These are phyloP conservation scores for Nymphalis polychloros DNA, from an alignment of 2,888 invertebrate species.

Conservation along the genomic window DNA sequence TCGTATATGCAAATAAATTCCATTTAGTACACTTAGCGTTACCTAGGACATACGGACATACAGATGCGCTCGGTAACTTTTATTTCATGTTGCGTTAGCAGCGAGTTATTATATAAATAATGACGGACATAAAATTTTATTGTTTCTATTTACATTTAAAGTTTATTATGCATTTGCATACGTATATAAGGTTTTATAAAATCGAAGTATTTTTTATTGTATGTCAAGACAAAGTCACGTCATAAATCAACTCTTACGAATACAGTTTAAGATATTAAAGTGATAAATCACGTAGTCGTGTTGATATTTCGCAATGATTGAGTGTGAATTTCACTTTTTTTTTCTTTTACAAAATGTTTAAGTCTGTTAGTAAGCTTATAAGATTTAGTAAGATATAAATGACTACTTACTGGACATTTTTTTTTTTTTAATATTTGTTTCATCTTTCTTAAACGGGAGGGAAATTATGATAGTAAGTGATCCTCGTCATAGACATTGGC, in stretches of 20 bases:
- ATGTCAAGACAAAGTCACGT: neutral
- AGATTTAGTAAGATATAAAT: no score
- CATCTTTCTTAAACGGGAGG: no score
- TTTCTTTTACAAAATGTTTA: neutral
- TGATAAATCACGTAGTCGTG: neutral
- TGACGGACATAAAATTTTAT: constrained; percentile 9
- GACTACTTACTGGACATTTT: no score
- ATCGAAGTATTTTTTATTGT: neutral
- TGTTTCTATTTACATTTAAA: constrained; percentile 5
- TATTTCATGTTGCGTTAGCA: neutral
- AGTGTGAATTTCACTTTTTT: neutral
- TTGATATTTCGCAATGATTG: neutral
- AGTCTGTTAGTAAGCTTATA: neutral
- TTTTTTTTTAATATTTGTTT: no score
- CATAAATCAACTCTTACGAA: neutral
- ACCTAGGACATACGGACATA: no score
- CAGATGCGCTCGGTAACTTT: neutral
- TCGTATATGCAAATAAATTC: no score
- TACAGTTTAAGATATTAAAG: neutral
- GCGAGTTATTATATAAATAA: constrained; percentile 2
- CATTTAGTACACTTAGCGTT: no score
- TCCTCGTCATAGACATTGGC: no score
- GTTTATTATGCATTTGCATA: neutral
- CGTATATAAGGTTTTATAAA: neutral
- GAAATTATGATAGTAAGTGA: no score